Percentiles rank a stretch among this genome's conserved stretches.
These are phyloP conservation scores for Neosilurus hyrtlii DNA, from an alignment of 2,797 vertebrate species.

Conservation along the genomic window DNA sequence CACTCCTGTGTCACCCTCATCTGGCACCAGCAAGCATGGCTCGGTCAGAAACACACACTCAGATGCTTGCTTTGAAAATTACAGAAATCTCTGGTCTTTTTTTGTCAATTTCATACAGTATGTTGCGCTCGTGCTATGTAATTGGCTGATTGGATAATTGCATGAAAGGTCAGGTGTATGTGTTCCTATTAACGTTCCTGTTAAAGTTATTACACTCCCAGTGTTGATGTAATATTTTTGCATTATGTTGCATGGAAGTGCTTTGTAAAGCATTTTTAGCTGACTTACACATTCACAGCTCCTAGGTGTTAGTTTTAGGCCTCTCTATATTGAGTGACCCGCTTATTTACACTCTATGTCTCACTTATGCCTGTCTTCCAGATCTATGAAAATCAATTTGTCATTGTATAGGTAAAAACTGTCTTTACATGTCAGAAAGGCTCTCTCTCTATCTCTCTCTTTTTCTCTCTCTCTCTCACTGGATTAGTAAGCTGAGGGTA, in stretches of 20 bases:
- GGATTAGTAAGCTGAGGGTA: not conserved
- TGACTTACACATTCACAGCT: not conserved
- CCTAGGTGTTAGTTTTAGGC: not conserved
- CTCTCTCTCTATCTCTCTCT: constrained; percentile 17
- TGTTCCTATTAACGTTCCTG: not conserved
- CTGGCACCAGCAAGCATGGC: not conserved
- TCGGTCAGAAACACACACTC: not conserved
- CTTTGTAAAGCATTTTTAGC: not conserved
- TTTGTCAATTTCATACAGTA: not conserved
- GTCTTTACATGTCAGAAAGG: not conserved
- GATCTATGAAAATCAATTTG: not conserved
- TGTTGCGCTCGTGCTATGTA: not conserved
- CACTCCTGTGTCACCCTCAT: no score
- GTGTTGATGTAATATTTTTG: not conserved
- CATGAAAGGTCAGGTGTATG: no score
- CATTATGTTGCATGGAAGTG: not conserved
- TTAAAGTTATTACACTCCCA: not conserved
- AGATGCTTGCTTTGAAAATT: not conserved
- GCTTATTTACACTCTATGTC: not conserved
- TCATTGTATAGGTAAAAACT: not conserved
- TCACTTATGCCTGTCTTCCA: not conserved
- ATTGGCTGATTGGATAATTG: constrained; percentile 1
- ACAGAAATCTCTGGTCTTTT: not conserved
- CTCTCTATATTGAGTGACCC: not conserved
- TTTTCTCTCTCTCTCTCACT: constrained; percentile 9